A percentile compares a stretch with the other conserved stretches of the same genome.
Conservation (phyloP, 2,888 invertebrate species). For the Eupithecia dodoneata region DNA sequence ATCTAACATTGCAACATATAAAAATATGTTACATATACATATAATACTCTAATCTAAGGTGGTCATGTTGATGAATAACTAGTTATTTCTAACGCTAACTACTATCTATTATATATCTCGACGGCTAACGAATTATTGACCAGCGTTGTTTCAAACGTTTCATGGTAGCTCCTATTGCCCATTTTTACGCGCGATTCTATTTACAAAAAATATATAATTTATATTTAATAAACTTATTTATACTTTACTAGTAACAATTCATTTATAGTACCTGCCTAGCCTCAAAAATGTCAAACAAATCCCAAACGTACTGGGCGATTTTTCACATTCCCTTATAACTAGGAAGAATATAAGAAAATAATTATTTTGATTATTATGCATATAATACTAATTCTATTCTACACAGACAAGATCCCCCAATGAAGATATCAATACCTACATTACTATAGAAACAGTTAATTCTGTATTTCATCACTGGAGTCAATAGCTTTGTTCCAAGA, state of each 20-base stretch:
- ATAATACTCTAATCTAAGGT: slow-evolving; percentile 41
- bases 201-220: slow-evolving; percentile 24
- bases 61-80: slow-evolving; percentile 37
- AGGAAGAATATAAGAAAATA: slow-evolving; percentile 10
- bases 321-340: slow-evolving; percentile 6
- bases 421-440: background rate
- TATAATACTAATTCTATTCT: background rate
- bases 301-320: slow-evolving; percentile 12
- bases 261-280: slow-evolving; percentile 12
- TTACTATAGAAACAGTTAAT: background rate
- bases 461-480: background rate
- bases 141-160: slow-evolving; percentile 28
- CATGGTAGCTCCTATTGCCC: slow-evolving; percentile 18
- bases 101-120: slow-evolving; percentile 31
- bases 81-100: slow-evolving; percentile 24
- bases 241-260: slow-evolving; percentile 14
- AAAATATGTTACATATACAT: slow-evolving; percentile 25
- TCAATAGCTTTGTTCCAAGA: background rate
- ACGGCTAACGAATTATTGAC: slow-evolving; percentile 29
- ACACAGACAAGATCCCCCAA: background rate
- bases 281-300: slow-evolving; percentile 22
- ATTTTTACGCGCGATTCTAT: slow-evolving; percentile 8
- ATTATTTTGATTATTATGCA: background rate
- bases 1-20: slow-evolving; percentile 23
- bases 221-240: slow-evolving; percentile 22